A percentile compares a stretch with the other conserved stretches of the same genome.
phyloP scores from a whole-genome alignment of 2,888 invertebrate species.

The Osedax fenrisi region DNA sequence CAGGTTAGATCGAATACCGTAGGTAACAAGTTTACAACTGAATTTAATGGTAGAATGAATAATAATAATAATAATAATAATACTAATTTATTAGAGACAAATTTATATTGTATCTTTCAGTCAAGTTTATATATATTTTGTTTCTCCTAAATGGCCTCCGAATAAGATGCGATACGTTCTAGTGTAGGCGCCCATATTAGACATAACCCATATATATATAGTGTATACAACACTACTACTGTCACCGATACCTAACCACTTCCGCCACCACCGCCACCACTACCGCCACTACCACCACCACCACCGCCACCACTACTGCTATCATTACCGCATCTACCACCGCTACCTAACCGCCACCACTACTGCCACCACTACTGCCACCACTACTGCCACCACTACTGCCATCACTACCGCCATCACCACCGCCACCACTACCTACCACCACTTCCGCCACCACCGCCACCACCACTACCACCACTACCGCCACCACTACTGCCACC shows the following conservation, averaged over 20 bases:
- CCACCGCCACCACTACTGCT: conserved; percentile 2
- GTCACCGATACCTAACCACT: background rate
- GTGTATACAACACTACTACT: background rate
- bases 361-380: background rate
- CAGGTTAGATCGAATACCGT: too few relatives aligned
- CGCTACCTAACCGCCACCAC: background rate
- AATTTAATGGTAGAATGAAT: too few relatives aligned
- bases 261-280: background rate
- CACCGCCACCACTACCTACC: too few relatives aligned
- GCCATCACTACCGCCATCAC: background rate
- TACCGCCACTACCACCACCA: background rate
- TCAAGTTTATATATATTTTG: too few relatives aligned
- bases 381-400: background rate
- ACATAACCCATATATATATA: too few relatives aligned
- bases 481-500: background rate
- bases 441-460: background rate
- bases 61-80: too few relatives aligned
- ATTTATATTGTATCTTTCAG: too few relatives aligned
- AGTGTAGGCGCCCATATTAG: too few relatives aligned
- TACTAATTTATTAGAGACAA: too few relatives aligned
- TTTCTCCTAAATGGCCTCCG: too few relatives aligned
- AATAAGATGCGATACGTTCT: too few relatives aligned
- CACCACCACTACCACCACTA: background rate
- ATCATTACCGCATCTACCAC: background rate
- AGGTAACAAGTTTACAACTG: too few relatives aligned